These are phyloP conservation scores for Tenthredo livida DNA, from an alignment of 2,888 invertebrate species.

Conservation along the genomic window DNA sequence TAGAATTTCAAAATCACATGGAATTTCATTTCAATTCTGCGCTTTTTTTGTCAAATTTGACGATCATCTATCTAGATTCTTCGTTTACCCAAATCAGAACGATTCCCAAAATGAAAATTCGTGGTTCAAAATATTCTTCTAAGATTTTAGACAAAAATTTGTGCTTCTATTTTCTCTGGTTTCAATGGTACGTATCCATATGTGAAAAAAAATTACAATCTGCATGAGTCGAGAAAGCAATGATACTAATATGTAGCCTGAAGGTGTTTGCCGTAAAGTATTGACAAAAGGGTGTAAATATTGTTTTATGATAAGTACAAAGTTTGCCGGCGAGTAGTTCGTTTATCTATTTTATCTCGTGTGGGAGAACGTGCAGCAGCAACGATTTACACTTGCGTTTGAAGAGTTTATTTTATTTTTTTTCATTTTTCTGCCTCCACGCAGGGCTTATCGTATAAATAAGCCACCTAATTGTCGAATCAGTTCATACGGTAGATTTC, in stretches of 20 bases:
- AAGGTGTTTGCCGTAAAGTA: neutral
- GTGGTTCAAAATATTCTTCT: neutral
- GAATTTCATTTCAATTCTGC: no score
- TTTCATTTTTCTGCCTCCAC: neutral
- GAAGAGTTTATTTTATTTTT: neutral
- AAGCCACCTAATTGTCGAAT: neutral
- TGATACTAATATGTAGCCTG: neutral
- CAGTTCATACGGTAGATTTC: neutral
- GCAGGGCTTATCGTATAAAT: neutral
- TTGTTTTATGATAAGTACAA: constrained; percentile 33
- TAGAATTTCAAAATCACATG: no score
- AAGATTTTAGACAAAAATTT: neutral
- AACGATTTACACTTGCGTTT: constrained; percentile 7
- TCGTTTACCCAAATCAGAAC: no score
- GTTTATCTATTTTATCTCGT: constrained; percentile 25
- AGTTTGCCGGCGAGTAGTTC: constrained; percentile 14
- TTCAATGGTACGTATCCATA: neutral
- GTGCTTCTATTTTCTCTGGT: neutral
- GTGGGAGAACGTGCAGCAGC: neutral
- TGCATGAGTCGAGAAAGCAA: neutral
- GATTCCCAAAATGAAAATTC: no score
- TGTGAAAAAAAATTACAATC: neutral
- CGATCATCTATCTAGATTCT: no score
- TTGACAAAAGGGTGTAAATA: constrained; percentile 31
- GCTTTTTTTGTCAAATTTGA: no score